These are phyloP conservation scores for Molossus alvarezi DNA, from an alignment of 2,797 vertebrate species.

Conservation along the genomic window DNA sequence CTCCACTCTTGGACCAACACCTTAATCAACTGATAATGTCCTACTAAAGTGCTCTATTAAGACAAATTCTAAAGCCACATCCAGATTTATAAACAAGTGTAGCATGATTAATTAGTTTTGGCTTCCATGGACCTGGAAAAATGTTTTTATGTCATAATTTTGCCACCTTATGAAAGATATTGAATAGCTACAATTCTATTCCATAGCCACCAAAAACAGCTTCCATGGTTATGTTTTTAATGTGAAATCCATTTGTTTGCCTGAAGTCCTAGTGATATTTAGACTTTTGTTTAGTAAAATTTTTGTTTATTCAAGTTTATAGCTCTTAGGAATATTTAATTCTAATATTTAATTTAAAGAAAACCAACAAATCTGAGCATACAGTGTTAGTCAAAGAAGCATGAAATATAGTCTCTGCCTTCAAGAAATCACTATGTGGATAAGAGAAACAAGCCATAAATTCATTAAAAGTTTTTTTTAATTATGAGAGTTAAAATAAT, in stretches of 20 bases:
- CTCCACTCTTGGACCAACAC: constrained; percentile 31
- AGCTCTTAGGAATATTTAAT: constrained; percentile 47
- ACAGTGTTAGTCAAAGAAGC: constrained; percentile 53
- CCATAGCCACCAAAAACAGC: not conserved
- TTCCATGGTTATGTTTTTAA: not conserved
- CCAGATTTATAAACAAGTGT: constrained; percentile 26
- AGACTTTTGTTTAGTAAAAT: constrained; percentile 36
- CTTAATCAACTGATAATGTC: constrained; percentile 33
- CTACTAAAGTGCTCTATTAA: not conserved
- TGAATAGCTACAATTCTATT: not conserved
- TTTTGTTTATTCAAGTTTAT: constrained; percentile 61
- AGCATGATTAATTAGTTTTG: not conserved
- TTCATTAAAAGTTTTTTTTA: constrained; percentile 37
- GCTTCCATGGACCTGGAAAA: not conserved
- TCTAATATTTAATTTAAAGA: constrained; percentile 68
- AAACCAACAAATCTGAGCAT: constrained; percentile 45
- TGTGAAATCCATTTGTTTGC: constrained; percentile 15
- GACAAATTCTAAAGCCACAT: constrained; percentile 48
- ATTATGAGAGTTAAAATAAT: constrained; percentile 61
- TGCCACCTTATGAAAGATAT: constrained; percentile 14
- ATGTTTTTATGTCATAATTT: not conserved
- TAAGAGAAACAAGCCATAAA: not conserved
- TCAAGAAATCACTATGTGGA: constrained; percentile 55
- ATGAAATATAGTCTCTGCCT: constrained; percentile 58
- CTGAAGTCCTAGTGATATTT: constrained; percentile 38